A percentile compares a stretch with the other conserved stretches of the same genome.
Conservation (phyloP, 2,888 invertebrate genomes). For the Eristalis arbustorum region DNA sequence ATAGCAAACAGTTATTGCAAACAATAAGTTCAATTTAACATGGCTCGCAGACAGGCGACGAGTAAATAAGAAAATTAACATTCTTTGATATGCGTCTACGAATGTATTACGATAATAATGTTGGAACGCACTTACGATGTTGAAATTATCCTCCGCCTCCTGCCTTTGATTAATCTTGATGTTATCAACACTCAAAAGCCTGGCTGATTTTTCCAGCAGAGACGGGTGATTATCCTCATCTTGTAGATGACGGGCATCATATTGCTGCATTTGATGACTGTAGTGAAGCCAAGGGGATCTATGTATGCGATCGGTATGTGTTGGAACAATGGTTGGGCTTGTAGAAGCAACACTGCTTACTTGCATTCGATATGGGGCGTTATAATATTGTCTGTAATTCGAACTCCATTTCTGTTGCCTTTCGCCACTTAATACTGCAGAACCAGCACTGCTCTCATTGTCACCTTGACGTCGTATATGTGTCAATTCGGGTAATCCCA, state of each 20-base stretch:
- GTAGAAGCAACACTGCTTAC: not conserved
- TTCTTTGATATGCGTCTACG: not conserved
- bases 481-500: slow-evolving; percentile 36
- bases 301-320: slow-evolving; percentile 2
- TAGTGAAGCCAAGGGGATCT: slow-evolving; percentile 34
- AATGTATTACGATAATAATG: slow-evolving; percentile 3
- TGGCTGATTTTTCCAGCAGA: slow-evolving; percentile 18
- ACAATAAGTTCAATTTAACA: not conserved
- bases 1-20: not conserved
- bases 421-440: slow-evolving; percentile 21
- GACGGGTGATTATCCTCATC: slow-evolving; percentile 17
- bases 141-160: slow-evolving; percentile 23
- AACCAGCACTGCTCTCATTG: slow-evolving; percentile 42
- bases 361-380: slow-evolving; percentile 17
- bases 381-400: slow-evolving; percentile 41
- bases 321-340: slow-evolving; percentile 1
- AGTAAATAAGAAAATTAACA: not conserved
- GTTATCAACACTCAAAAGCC: slow-evolving; percentile 23
- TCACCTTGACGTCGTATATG: slow-evolving; percentile 24
- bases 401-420: slow-evolving; percentile 39
- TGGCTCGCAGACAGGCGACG: not conserved
- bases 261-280: slow-evolving; percentile 10
- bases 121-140: slow-evolving; percentile 50
- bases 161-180: slow-evolving; percentile 32
- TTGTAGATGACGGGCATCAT: slow-evolving; percentile 15